Conservation (phyloP, 1,140 invertebrate species). For the Pygmarrhopalites habei region DNA sequence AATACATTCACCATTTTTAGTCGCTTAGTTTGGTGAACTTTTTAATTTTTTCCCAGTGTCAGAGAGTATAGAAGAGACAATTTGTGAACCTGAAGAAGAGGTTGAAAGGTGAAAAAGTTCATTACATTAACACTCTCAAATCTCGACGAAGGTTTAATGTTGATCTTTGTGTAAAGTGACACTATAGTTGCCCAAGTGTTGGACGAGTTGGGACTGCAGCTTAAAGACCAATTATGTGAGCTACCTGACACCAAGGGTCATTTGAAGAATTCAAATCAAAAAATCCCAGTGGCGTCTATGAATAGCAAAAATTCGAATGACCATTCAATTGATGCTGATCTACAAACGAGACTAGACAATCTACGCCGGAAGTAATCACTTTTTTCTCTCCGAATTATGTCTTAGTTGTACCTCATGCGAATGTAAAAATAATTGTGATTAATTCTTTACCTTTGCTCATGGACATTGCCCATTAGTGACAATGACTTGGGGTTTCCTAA, state of each 20-base stretch:
- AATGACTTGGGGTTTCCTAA: no score
- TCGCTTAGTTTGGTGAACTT: no score
- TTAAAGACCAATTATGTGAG: conserved; percentile 78
- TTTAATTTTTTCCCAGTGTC: no score
- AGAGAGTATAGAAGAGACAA: conserved; percentile 97
- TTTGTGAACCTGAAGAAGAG: conserved; percentile 88
- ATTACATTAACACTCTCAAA: no score
- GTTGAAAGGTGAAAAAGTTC: conserved; percentile 97
- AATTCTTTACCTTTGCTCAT: not conserved
- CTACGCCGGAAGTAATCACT: conserved; percentile 67
- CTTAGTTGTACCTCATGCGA: not conserved
- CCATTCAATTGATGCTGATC: conserved; percentile 83
- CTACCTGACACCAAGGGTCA: conserved; percentile 62
- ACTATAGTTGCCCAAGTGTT: conserved; percentile 86
- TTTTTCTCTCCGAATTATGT: not conserved
- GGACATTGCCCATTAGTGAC: not conserved
- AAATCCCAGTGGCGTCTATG: conserved; percentile 9
- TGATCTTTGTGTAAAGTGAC: no score
- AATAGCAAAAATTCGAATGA: not conserved
- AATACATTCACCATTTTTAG: no score
- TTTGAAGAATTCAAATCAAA: conserved; percentile 41
- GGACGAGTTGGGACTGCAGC: conserved; percentile 92
- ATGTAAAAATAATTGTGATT: not conserved
- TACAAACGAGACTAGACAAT: conserved; percentile 89
- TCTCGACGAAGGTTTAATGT: no score